Evolutionary conservation across 2,797 vertebrate species (phyloP).

Genomic region (Melanogrammus aeglefinus): DNA sequence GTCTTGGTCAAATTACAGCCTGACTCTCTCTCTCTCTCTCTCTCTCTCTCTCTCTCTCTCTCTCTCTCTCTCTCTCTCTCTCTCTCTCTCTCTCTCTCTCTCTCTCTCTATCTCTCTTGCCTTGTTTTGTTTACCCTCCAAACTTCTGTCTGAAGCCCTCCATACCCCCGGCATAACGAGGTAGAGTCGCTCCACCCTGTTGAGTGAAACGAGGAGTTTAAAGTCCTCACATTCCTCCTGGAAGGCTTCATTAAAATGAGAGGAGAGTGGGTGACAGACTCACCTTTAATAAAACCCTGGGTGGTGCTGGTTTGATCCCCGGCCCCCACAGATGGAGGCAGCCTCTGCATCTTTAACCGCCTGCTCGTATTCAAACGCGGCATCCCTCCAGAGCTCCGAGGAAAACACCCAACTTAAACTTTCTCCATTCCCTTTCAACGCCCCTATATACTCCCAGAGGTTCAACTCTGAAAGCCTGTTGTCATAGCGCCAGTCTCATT

Average conservation of each 20-base stretch:
- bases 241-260: neutral
- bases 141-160: neutral
- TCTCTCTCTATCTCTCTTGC: slow-evolving; percentile 8
- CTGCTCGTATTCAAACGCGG: no score
- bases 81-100: slow-evolving; percentile 13
- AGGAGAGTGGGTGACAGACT: neutral
- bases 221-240: neutral
- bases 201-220: neutral
- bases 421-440: no score
- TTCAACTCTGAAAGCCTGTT: no score
- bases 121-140: neutral
- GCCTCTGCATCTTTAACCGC: no score
- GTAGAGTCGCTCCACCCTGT: neutral
- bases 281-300: no score
- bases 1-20: neutral
- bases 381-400: no score
- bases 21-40: slow-evolving; percentile 22
- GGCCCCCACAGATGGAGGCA: no score
- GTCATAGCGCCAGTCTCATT: slow-evolving; percentile 49
- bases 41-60: slow-evolving; percentile 21
- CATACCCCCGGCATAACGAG: neutral
- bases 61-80: slow-evolving; percentile 13
- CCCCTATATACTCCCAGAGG: slow-evolving; percentile 23
- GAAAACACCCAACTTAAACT: no score
- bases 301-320: no score